Base-by-base conservation (phyloP, 2,888 invertebrate genomes). In the Troilus luridus region DNA sequence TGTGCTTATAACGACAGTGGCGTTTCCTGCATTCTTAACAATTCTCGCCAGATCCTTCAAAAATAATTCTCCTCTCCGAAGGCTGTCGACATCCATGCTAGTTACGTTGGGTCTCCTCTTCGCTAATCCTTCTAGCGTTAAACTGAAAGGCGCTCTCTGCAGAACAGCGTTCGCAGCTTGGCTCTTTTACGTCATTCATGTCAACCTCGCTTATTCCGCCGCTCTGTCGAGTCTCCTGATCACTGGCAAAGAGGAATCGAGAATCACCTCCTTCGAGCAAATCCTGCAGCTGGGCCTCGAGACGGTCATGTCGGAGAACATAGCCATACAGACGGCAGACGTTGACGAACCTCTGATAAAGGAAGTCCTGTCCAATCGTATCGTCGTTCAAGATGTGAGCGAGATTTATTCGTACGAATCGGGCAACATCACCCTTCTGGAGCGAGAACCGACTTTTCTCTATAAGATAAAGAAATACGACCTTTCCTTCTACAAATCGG, bases 181-280 rank as follows among this genome's bases (percentile, higher is more conserved):
- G 85, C 85, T 85, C n/a, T 85, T 85, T 14, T 85, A 85, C 56
- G 7, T 58, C 0, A 56, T 85, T 41, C 85, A 85, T n/a, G n/a
- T 85, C 54, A 85, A 85, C 9, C 56, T 85, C 0, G 85, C 85
- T 1, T 85, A 85, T n/a, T 56, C 85, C 21, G 85, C 56, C 6
- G 56, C n/a, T 12, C 12, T 85, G 14, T 12, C 85, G 56, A n/a
- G 85, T 14, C n/a, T 85, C 19, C 85, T 85, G 0, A 85, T 58
- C 21, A 56, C 85, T 0, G 85, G 85, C 5, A 85, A 85, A n/a
- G 0, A 9, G 56, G 85, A 85, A n/a, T 7, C 85, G 21, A 85
- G 11, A 85, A 85, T 85, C 3, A 85, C 85, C 3, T 85, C 85
- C 11, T 85, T 85, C 85, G 10, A 85, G n/a, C 85, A 85, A 58